Conservation (phyloP, 2,797 vertebrate genomes). For the Hylomyscus alleni region DNA sequence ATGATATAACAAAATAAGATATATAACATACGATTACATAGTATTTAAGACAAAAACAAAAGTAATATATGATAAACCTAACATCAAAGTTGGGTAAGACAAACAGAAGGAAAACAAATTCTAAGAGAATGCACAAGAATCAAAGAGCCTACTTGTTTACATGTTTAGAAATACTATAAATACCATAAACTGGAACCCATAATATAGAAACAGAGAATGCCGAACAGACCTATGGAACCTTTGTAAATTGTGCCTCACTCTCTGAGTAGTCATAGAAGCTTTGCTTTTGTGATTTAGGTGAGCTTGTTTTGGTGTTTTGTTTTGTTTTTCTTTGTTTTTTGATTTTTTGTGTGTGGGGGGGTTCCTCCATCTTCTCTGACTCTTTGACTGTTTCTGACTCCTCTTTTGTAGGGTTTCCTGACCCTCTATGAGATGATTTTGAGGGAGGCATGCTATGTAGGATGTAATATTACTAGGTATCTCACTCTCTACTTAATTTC, state of each 20-base stretch:
- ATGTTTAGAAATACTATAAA: too few species aligned
- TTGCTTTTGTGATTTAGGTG: not conserved
- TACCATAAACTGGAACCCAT: not conserved
- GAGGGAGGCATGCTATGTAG: not conserved
- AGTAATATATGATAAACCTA: not conserved
- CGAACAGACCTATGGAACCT: too few species aligned
- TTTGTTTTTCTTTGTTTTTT: too few species aligned
- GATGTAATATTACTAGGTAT: not conserved
- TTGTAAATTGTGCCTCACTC: too few species aligned
- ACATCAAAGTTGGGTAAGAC: not conserved
- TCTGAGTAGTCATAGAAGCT: not conserved
- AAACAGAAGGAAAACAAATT: not conserved
- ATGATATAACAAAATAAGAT: not conserved
- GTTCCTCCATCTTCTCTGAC: not conserved
- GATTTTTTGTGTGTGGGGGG: too few species aligned
- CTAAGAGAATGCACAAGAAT: not conserved
- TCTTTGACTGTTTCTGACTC: not conserved
- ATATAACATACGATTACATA: not conserved
- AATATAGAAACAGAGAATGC: not conserved
- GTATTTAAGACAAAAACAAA: not conserved
- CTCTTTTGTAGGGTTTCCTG: too few species aligned
- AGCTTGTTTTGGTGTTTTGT: not conserved
- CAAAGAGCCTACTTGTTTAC: not conserved
- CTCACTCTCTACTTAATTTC: not conserved
- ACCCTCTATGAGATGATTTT: too few species aligned